Evolutionary conservation across 2,888 invertebrate species (phyloP).

Genomic region (Teleogryllus oceanicus): DNA sequence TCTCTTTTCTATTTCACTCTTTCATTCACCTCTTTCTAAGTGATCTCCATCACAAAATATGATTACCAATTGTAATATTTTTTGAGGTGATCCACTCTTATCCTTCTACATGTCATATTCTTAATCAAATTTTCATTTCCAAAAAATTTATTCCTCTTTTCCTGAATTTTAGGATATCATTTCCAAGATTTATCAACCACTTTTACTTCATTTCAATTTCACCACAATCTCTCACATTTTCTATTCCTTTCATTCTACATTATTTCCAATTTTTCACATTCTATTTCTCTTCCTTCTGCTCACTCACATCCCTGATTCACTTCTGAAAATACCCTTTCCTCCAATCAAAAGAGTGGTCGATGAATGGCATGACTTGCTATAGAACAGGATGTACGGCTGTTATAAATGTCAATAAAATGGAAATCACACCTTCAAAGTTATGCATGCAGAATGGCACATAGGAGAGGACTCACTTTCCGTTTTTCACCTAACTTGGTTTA

Average conservation of each 20-base stretch:
- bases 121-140: neutral
- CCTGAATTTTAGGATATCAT: neutral
- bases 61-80: too few relatives aligned
- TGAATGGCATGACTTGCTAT: neutral
- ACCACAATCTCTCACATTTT: neutral
- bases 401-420: slow-evolving; percentile 7
- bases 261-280: neutral
- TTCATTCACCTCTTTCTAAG: too few relatives aligned
- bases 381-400: neutral
- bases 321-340: neutral
- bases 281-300: neutral
- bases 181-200: neutral
- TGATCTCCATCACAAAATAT: too few relatives aligned
- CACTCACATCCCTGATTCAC: neutral
- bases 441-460: too few relatives aligned
- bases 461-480: too few relatives aligned
- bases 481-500: too few relatives aligned
- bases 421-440: neutral
- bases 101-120: neutral
- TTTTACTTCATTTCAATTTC: neutral
- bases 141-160: neutral
- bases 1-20: too few relatives aligned
- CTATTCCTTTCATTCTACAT: neutral
- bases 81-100: too few relatives aligned
- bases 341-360: neutral